phyloP scores from a whole-genome alignment of 2,888 invertebrate genomes.

The Hermodice carunculata region DNA sequence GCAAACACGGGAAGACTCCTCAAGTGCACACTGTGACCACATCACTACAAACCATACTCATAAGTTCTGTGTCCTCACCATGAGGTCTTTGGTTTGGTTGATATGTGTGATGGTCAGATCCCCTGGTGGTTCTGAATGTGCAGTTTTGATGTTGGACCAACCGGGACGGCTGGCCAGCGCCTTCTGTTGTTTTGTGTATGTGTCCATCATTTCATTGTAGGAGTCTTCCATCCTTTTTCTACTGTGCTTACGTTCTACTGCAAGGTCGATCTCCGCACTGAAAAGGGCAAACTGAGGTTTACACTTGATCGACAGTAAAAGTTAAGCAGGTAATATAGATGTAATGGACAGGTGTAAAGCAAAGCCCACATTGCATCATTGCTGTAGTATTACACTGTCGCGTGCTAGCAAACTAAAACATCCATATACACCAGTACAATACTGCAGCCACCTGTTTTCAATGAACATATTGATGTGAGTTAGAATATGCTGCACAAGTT shows the following conservation, averaged over 20 bases:
- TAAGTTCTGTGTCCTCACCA: too few relatives aligned
- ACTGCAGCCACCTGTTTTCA: too few relatives aligned
- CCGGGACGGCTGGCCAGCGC: slow-evolving; percentile 20
- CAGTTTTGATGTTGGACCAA: slow-evolving; percentile 35
- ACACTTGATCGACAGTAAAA: neutral
- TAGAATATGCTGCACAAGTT: too few relatives aligned
- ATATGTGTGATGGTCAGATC: slow-evolving; percentile 68
- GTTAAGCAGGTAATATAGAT: neutral
- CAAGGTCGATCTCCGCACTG: neutral
- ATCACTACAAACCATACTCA: too few relatives aligned
- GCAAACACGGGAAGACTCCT: too few relatives aligned
- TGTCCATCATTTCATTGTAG: slow-evolving; percentile 18
- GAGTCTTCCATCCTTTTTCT: neutral
- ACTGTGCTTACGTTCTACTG: neutral
- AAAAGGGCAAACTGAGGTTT: neutral
- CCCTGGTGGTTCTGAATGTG: slow-evolving; percentile 59
- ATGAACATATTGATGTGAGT: too few relatives aligned
- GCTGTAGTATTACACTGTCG: too few relatives aligned
- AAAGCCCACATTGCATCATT: neutral
- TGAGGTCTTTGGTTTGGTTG: slow-evolving; percentile 65
- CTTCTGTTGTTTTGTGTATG: slow-evolving; percentile 12
- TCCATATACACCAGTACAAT: too few relatives aligned
- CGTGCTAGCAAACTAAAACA: too few relatives aligned
- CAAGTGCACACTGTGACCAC: too few relatives aligned
- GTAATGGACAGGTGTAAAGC: neutral